These are phyloP conservation scores for Nephrotoma appendiculata DNA, from an alignment of 2,888 invertebrate genomes.

Conservation along the genomic window DNA sequence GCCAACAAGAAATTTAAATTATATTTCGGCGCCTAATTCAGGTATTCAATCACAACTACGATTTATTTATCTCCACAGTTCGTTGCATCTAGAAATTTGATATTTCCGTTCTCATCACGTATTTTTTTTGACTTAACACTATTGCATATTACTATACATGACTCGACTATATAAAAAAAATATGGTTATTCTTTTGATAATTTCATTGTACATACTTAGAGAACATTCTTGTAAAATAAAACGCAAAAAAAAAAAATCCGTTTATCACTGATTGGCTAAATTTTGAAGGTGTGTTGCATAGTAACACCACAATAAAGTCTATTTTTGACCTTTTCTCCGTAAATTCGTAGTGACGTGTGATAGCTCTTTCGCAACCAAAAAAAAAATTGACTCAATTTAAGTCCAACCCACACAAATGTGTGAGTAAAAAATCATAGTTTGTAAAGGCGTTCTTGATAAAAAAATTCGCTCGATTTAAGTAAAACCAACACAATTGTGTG, in stretches of 20 bases:
- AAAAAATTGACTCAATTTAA: no score
- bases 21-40: no score
- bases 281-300: not conserved
- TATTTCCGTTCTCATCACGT: not conserved
- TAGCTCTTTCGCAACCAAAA: no score
- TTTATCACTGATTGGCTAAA: not conserved
- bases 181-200: not conserved
- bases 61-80: not conserved
- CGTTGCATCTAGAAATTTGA: not conserved
- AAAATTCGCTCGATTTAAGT: no score
- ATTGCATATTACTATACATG: not conserved
- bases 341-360: no score
- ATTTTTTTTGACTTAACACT: not conserved
- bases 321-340: not conserved
- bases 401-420: no score
- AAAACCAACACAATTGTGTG: no score
- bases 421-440: no score
- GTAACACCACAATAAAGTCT: not conserved
- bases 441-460: no score
- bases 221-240: not conserved
- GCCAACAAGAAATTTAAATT: no score
- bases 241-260: not conserved
- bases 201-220: not conserved
- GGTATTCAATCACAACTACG: no score
- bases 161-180: not conserved